These are phyloP conservation scores for Bombus turneri DNA, from an alignment of 1,140 invertebrate species.

Conservation along the genomic window DNA sequence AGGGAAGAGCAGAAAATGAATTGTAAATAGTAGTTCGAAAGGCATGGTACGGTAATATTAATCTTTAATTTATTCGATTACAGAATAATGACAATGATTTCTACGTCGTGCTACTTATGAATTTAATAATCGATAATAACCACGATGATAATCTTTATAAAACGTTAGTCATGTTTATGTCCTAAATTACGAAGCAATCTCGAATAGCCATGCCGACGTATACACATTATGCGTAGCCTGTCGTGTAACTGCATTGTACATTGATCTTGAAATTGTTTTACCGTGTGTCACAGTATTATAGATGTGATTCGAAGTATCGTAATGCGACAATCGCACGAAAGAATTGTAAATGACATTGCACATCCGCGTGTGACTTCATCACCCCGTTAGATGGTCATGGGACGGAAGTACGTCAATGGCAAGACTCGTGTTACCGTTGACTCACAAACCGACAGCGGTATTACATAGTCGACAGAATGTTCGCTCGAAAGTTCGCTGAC, in stretches of 20 bases:
- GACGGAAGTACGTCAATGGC: constrained; percentile 63
- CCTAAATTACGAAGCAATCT: not conserved
- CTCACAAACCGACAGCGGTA: constrained; percentile 57
- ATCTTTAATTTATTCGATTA: not conserved
- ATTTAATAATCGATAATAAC: not conserved
- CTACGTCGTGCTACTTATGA: not conserved
- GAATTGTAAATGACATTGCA: constrained; percentile 52
- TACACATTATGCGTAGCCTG: not conserved
- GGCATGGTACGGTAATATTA: not conserved
- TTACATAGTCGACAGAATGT: constrained; percentile 38
- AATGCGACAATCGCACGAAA: constrained; percentile 25
- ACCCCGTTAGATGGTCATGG: constrained; percentile 58
- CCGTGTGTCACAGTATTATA: not conserved
- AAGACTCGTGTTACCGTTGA: constrained; percentile 52
- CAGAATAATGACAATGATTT: not conserved
- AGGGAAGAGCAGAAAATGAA: too few species aligned
- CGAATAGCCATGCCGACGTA: not conserved
- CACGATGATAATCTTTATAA: not conserved
- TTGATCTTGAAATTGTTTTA: not conserved
- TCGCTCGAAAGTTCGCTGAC: constrained; percentile 43
- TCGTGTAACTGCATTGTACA: not conserved
- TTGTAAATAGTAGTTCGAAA: not conserved
- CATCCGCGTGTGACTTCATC: constrained; percentile 39
- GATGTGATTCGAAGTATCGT: constrained; percentile 13
- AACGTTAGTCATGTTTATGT: not conserved